Base-by-base conservation (phyloP, 2,797 vertebrate species). In the Cetoscarus ocellatus region DNA sequence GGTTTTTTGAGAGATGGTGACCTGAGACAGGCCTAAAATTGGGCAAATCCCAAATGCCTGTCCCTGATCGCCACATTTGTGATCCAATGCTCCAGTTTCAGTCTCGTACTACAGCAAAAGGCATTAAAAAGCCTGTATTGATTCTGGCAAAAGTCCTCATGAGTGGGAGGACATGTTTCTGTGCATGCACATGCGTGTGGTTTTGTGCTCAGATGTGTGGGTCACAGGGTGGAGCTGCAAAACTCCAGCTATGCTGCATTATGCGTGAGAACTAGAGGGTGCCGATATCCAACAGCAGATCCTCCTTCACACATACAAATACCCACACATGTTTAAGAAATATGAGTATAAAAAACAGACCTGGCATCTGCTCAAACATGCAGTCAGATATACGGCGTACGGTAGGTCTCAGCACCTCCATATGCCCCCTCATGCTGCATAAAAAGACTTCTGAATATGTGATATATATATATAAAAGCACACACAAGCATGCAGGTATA, bases 91-190 rank as follows among this genome's bases (percentile, higher is more conserved):
- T 84, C 79, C 76, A 84, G 85, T 89, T 89, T 87, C 88, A 90
- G 82, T 84, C 70, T 91, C 61, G 10, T 85, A 86, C 86, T 84
- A 88, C 86, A 86, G 87, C 71, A 73, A 79, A 75, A 90, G 86
- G 86, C 81, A 93, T 93, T 93, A 93, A 92, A 92, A 92, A 90
- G 88, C 88, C 79, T 87, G 62, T 92, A 95, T 92, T 91, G 94
- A 93, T 93, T 90, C 76, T 81, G 84, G 94, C 93, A 91, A 87
- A 83, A 78, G 72, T 86, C 86, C 91, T 87, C 75, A 83, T 9
- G 75, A 88, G 88, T 91, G 86, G 91, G 85, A 80, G 84, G 87
- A 82, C 81, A 73, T 75, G 70, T 74, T 71, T 73, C 36, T 70
- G 54, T 52, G 62, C 27, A 12, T 0, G 36, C 50, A 65, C 35